phyloP scores from a whole-genome alignment of 2,888 invertebrate genomes.

The Octodonta nipae region DNA sequence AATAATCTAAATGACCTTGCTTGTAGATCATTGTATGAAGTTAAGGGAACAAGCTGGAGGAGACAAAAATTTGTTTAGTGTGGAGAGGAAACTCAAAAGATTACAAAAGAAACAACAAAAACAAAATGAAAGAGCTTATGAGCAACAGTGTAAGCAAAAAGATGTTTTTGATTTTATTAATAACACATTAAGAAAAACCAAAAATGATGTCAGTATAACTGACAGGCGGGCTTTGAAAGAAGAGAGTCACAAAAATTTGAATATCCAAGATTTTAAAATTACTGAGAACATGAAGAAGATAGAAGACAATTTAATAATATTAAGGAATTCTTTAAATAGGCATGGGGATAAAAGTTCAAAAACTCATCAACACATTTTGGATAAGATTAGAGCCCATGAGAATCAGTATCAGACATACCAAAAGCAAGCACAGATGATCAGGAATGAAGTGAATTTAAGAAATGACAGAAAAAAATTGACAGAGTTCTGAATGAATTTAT shows the following conservation, averaged over 20 bases:
- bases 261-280: conserved; percentile 59
- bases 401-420: conserved; percentile 47
- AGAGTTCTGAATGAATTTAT: conserved; percentile 48
- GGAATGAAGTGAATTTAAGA: conserved; percentile 55
- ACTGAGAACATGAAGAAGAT: conserved; percentile 56
- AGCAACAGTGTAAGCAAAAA: conserved; percentile 45
- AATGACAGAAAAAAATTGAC: conserved; percentile 63
- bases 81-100: conserved; percentile 53
- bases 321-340: conserved; percentile 50
- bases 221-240: conserved; percentile 16
- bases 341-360: conserved; percentile 43
- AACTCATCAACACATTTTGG: conserved; percentile 46
- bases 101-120: conserved; percentile 51
- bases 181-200: background rate
- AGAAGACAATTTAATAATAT: conserved; percentile 51
- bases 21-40: conserved; percentile 65
- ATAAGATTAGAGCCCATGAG: conserved; percentile 47
- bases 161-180: conserved; percentile 63
- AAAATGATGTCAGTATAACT: background rate
- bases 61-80: conserved; percentile 56
- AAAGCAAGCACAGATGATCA: conserved; percentile 48
- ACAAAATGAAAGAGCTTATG: conserved; percentile 49
- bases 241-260: conserved; percentile 51
- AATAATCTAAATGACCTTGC: conserved; percentile 1
- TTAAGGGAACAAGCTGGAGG: conserved; percentile 55